phyloP scores from a whole-genome alignment of 2,888 invertebrate genomes.

The Agrotis ipsilon region DNA sequence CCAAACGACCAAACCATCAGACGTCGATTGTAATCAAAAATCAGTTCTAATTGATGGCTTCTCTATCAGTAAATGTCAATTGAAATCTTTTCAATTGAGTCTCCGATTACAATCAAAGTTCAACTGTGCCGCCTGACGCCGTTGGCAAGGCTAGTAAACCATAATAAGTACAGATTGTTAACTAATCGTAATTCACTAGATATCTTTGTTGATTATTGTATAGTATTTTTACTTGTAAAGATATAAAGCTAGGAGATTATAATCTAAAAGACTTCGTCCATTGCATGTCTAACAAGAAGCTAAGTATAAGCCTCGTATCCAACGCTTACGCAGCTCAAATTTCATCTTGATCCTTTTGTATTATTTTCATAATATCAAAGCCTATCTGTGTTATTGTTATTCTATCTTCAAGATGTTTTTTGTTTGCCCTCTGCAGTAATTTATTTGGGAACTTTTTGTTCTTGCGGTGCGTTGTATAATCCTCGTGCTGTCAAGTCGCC shows the following conservation, averaged over 20 bases:
- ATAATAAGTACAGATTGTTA: conserved; percentile 35
- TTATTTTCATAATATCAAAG: conserved; percentile 78
- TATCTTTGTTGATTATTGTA: conserved; percentile 13
- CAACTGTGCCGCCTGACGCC: conserved; percentile 31
- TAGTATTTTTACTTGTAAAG: conserved; percentile 12
- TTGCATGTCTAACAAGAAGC: conserved; percentile 32
- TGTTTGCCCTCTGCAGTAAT: conserved; percentile 65
- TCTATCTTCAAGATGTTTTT: conserved; percentile 81
- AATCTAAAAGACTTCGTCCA: conserved; percentile 35
- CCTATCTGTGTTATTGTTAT: conserved; percentile 83
- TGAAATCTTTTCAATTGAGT: conserved; percentile 52
- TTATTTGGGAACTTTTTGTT: conserved; percentile 70
- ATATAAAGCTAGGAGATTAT: conserved; percentile 19
- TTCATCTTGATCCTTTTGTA: conserved; percentile 74
- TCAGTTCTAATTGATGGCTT: conserved; percentile 53
- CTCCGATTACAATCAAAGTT: conserved; percentile 52
- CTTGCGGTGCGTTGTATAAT: conserved; percentile 71
- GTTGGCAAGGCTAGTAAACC: conserved; percentile 25
- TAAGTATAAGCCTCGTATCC: conserved; percentile 33
- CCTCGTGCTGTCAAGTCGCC: conserved; percentile 75
- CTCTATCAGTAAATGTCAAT: conserved; percentile 58
- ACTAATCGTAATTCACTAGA: conserved; percentile 15
- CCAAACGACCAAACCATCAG: conserved; percentile 8
- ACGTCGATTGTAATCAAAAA: conserved; percentile 41
- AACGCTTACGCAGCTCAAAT: conserved; percentile 76